Conservation (phyloP, 2,113 vertebrate species). For the Nyctibius bracteatus region DNA sequence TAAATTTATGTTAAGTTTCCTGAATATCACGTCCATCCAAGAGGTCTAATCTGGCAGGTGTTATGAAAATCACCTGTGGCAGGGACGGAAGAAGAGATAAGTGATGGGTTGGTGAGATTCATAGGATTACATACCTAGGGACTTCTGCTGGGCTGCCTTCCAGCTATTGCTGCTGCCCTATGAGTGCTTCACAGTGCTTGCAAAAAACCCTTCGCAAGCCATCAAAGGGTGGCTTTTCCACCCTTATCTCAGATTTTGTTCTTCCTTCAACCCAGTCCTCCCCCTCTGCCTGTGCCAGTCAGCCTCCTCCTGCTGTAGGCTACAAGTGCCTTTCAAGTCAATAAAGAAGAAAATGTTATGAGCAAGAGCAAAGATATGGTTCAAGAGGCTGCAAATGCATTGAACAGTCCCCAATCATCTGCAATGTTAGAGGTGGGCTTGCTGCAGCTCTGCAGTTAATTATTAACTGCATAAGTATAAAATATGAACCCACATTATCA, state of each 20-base stretch:
- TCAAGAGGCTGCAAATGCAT: neutral
- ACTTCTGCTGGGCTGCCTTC: neutral
- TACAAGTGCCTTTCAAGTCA: neutral
- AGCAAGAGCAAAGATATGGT: neutral
- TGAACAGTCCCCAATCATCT: neutral
- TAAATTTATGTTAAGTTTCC: neutral
- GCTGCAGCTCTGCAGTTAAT: neutral
- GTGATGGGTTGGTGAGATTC: neutral
- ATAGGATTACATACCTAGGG: neutral
- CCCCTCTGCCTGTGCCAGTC: neutral
- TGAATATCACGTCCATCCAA: neutral
- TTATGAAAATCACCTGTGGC: neutral
- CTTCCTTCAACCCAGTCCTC: neutral
- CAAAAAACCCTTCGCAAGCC: neutral
- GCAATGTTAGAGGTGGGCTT: neutral
- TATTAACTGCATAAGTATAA: neutral
- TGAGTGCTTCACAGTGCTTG: neutral
- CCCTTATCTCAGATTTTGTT: neutral
- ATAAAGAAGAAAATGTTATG: fast-evolving
- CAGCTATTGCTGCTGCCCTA: neutral
- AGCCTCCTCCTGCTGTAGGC: neutral
- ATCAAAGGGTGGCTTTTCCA: neutral
- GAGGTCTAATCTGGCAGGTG: neutral
- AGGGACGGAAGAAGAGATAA: neutral
- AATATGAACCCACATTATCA: neutral